Percentiles rank a stretch among this genome's conserved stretches.
Evolutionary conservation across 2,888 invertebrate genomes (phyloP).

Genomic region (Biston betularia): DNA sequence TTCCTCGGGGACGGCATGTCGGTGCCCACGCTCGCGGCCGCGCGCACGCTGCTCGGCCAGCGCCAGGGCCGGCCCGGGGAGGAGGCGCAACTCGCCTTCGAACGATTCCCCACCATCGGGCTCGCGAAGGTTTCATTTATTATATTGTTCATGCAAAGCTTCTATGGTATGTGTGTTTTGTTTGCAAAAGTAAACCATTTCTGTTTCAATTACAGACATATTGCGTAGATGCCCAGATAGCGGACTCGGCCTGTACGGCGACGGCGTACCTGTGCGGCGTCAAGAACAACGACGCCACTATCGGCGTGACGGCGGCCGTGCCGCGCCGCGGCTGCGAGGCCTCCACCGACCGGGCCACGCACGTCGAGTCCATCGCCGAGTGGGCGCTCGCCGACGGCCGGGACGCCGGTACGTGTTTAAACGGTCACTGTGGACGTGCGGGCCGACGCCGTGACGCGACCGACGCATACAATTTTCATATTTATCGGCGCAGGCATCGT

Average conservation of each 20-base stretch:
- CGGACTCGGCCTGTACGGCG: conserved; percentile 85
- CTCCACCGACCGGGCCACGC: conserved; percentile 72
- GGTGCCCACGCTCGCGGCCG: conserved; percentile 87
- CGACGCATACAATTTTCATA: neutral
- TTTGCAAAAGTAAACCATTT: neutral
- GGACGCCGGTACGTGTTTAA: conserved; percentile 58
- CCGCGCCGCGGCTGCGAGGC: conserved; percentile 59
- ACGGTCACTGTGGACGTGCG: neutral
- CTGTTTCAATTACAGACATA: conserved; percentile 69
- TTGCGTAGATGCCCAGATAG: conserved; percentile 86
- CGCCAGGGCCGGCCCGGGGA: conserved; percentile 81
- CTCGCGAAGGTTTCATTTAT: conserved; percentile 50
- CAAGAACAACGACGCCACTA: conserved; percentile 82
- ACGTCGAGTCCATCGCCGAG: conserved; percentile 87
- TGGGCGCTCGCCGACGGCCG: conserved; percentile 86
- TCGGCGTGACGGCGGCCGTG: conserved; percentile 89
- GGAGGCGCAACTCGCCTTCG: conserved; percentile 85
- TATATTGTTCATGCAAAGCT: neutral
- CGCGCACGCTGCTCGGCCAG: conserved; percentile 87
- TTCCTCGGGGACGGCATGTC: conserved; percentile 92
- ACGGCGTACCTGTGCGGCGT: conserved; percentile 86
- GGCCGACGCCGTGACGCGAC: no score
- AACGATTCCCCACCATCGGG: conserved; percentile 86
- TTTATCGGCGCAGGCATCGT: conserved; percentile 83
- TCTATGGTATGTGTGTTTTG: neutral